Evolutionary conservation across 2,113 vertebrate species (phyloP).

Genomic region (Cynoglossus semilaevis): DNA sequence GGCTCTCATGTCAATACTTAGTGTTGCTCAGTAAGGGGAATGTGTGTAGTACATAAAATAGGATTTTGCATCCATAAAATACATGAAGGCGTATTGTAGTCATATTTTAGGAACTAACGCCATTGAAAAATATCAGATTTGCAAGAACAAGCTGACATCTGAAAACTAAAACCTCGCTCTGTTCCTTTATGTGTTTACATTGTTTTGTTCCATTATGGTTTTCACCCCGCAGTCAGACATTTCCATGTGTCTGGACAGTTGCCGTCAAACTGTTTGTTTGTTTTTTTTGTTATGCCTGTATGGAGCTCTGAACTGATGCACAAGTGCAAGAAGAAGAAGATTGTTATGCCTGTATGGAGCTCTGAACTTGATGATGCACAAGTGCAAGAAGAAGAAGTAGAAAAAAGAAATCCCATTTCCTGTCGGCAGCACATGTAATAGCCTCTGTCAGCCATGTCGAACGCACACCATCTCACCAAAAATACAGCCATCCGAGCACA

Average conservation of each 20-base stretch:
- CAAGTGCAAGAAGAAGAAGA: constrained; percentile 1
- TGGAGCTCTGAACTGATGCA: constrained; percentile 13
- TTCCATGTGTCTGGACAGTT: background rate
- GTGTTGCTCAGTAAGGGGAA: no score
- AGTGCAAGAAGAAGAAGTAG: constrained; percentile 12
- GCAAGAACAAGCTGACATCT: no score
- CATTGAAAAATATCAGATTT: no score
- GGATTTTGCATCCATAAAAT: no score
- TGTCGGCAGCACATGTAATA: constrained; percentile 14
- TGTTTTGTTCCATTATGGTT: no score
- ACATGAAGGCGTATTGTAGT: no score
- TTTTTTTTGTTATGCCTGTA: constrained; percentile 7
- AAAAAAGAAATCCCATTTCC: background rate
- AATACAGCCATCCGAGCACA: background rate
- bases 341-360: constrained; percentile 2
- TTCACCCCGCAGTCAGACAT: background rate
- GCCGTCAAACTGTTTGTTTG: constrained; percentile 15
- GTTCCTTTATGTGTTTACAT: no score
- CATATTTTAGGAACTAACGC: no score
- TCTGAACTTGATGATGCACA: constrained; percentile 14
- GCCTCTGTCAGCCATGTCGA: constrained; percentile 13
- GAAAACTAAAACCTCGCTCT: no score
- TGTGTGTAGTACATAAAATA: no score
- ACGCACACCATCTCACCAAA: background rate
- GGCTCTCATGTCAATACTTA: no score